Conservation (phyloP, 2,888 invertebrate species). For the Chrysodeixis includens region DNA sequence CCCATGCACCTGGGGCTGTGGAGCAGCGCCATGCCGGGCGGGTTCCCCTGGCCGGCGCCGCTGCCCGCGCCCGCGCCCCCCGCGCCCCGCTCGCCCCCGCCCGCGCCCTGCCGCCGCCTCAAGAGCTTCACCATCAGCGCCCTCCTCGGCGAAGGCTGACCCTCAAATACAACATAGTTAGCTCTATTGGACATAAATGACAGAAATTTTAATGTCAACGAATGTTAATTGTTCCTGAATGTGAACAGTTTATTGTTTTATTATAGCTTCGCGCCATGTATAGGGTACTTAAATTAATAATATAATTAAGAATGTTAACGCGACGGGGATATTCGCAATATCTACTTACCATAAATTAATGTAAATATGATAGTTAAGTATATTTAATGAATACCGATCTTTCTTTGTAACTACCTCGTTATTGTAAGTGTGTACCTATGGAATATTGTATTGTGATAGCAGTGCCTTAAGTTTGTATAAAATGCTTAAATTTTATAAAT, state of each 20-base stretch:
- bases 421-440: slow-evolving; percentile 32
- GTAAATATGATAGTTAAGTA: slow-evolving; percentile 38
- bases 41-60: slow-evolving; percentile 76
- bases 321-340: slow-evolving; percentile 60
- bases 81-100: slow-evolving; percentile 71
- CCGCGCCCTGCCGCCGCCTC: slow-evolving; percentile 80
- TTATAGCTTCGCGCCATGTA: slow-evolving; percentile 18
- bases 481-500: slow-evolving; percentile 32
- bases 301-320: slow-evolving; percentile 22
- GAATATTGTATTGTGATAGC: slow-evolving; percentile 76
- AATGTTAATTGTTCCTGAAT: slow-evolving; percentile 39
- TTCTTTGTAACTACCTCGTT: slow-evolving; percentile 59
- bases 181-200: slow-evolving; percentile 38
- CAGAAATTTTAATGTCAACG: slow-evolving; percentile 42
- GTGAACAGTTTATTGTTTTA: slow-evolving; percentile 11
- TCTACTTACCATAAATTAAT: slow-evolving; percentile 50
- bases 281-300: slow-evolving; percentile 27
- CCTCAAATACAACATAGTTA: slow-evolving; percentile 12
- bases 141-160: slow-evolving; percentile 84
- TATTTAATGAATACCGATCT: slow-evolving; percentile 17
- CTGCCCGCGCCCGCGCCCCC: slow-evolving; percentile 69
- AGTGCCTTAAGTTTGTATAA: slow-evolving; percentile 72
- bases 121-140: slow-evolving; percentile 87
- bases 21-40: slow-evolving; percentile 69
- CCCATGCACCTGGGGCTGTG: slow-evolving; percentile 79